These are phyloP conservation scores for Oryzias sinensis DNA, from an alignment of 2,797 vertebrate genomes.

Conservation along the genomic window DNA sequence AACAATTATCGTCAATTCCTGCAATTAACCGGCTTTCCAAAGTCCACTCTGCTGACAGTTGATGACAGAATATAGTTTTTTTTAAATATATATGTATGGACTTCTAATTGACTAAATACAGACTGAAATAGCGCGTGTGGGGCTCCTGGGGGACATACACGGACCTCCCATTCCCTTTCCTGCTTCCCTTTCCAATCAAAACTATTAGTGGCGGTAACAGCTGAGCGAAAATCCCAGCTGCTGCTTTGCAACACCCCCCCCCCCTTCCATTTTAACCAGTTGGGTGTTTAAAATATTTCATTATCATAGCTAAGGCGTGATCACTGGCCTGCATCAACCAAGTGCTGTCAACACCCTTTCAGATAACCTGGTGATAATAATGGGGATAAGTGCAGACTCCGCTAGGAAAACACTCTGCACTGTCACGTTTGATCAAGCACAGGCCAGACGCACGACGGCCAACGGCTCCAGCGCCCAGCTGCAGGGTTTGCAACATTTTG, in stretches of 20 bases:
- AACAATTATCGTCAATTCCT: slow-evolving; percentile 71
- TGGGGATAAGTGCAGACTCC: slow-evolving; percentile 70
- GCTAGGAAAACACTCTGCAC: slow-evolving; percentile 75
- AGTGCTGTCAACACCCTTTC: slow-evolving; percentile 72
- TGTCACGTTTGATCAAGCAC: slow-evolving; percentile 72
- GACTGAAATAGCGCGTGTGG: slow-evolving; percentile 36
- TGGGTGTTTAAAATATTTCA: slow-evolving; percentile 61
- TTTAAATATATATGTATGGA: slow-evolving; percentile 43
- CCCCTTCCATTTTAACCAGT: slow-evolving; percentile 52
- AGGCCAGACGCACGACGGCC: slow-evolving; percentile 32
- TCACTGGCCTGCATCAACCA: slow-evolving; percentile 71
- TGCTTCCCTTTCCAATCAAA: slow-evolving; percentile 73
- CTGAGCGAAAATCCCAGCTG: slow-evolving; percentile 80
- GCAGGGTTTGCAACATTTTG: slow-evolving; percentile 49
- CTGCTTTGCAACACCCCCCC: slow-evolving; percentile 61
- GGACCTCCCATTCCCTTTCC: slow-evolving; percentile 41
- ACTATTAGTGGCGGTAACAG: slow-evolving; percentile 84
- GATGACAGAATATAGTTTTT: slow-evolving; percentile 51
- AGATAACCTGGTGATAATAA: slow-evolving; percentile 79
- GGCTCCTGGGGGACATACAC: slow-evolving; percentile 37
- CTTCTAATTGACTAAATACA: slow-evolving; percentile 52
- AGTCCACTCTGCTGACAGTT: slow-evolving; percentile 53
- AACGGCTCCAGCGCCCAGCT: slow-evolving; percentile 46
- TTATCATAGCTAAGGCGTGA: slow-evolving; percentile 72
- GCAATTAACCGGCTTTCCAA: slow-evolving; percentile 70